Conservation (phyloP, 2,113 vertebrate species). For the Catharus fuscescens region DNA sequence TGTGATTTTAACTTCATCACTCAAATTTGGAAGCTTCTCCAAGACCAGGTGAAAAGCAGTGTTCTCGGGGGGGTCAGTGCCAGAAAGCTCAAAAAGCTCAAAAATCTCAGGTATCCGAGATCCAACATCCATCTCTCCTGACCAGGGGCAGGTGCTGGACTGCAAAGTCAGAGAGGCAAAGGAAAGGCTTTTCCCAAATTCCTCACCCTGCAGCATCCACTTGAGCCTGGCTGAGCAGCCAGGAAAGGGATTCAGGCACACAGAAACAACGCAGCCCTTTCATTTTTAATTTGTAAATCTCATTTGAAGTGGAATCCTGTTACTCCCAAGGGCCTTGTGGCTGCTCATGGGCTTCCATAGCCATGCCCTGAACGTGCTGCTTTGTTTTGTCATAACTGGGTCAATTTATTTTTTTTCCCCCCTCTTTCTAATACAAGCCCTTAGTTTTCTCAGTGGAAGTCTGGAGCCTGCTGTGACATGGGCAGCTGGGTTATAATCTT, state of each 20-base stretch:
- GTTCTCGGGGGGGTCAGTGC: no score
- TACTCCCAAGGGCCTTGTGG: background rate
- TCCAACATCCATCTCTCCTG: background rate
- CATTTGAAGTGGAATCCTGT: slow-evolving; percentile 8
- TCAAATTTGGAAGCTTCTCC: no score
- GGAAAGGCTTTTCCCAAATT: background rate
- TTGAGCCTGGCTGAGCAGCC: background rate
- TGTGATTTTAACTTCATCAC: no score
- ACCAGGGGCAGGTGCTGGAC: background rate
- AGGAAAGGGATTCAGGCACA: background rate
- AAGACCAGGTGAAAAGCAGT: no score
- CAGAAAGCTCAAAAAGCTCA: no score
- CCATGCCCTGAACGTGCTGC: background rate
- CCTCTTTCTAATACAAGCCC: background rate
- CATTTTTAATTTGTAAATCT: slow-evolving; percentile 30
- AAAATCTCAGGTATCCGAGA: no score
- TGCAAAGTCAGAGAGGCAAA: background rate
- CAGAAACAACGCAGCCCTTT: background rate
- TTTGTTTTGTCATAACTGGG: slow-evolving; percentile 49
- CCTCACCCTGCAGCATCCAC: background rate
- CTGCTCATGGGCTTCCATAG: background rate
- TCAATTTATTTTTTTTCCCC: background rate
- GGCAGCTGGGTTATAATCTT: slow-evolving; percentile 8
- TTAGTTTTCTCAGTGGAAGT: slow-evolving; percentile 24
- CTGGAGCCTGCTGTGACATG: background rate